phyloP scores from a whole-genome alignment of 2,888 invertebrate genomes.

The Tiliacea citrago region DNA sequence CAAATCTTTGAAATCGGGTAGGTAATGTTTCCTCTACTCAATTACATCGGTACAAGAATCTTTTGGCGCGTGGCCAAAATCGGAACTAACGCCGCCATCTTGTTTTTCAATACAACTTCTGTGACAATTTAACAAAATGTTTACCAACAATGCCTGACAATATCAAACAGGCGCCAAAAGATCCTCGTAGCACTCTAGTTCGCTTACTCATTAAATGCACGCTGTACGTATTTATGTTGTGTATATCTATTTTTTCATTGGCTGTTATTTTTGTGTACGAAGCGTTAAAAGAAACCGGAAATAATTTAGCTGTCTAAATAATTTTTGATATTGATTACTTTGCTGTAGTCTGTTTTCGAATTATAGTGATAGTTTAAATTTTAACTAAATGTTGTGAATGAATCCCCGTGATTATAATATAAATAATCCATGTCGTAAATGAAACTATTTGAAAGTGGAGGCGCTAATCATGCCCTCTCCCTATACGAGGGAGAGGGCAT shows the following conservation, averaged over 20 bases:
- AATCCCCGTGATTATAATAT: background rate
- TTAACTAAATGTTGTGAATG: background rate
- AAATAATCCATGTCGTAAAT: background rate
- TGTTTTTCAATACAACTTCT: background rate
- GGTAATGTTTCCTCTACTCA: constrained; percentile 69
- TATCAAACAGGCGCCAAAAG: background rate
- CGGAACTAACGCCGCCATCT: background rate
- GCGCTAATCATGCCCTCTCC: background rate
- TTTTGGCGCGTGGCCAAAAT: background rate
- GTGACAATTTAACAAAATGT: background rate
- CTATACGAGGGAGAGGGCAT: background rate
- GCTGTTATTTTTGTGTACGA: constrained; percentile 47
- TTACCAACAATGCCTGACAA: background rate
- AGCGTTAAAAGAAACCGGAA: background rate
- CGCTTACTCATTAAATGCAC: constrained; percentile 62
- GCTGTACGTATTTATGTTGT: constrained; percentile 57
- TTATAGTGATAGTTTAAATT: background rate
- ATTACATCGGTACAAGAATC: constrained; percentile 27
- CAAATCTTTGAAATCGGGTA: constrained; percentile 79
- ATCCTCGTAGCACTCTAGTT: constrained; percentile 32
- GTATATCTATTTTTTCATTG: constrained; percentile 26
- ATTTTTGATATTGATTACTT: background rate
- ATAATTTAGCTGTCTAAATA: background rate
- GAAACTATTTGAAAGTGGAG: background rate
- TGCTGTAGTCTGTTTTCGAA: background rate